Base-by-base conservation (phyloP, 2,888 invertebrate species). In the Platerodrilus igneus region DNA sequence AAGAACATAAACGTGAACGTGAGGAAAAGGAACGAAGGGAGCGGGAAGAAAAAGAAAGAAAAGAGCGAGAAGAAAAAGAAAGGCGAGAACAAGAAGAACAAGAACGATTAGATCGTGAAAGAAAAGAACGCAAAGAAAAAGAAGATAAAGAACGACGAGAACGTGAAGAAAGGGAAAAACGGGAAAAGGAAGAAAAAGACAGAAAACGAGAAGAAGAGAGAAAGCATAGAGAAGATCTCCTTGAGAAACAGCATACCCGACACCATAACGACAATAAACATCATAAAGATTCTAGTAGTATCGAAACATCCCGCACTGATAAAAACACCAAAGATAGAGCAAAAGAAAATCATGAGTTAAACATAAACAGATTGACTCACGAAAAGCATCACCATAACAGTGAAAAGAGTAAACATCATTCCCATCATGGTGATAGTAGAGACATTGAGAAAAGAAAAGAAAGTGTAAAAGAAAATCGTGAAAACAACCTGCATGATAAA, bases 401-500 rank as follows among this genome's bases (percentile, higher is more conserved):
- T 23, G 62, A 62, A 25, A 66, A 58, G 51, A 55, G 50, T 29
- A 56, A 55, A 42, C 58, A 62, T 29, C 62, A 62, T 37, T n/a
- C n/a, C n/a, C n/a, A n/a, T n/a, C n/a, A n/a, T n/a, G n/a, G n/a
- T n/a, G 39, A 55, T 23, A 75, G 76, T 13, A 57, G 54, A 39
- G 75, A 74, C 25, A 48, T 49, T 7, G 63, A 66, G 21, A 71
- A 72, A 56, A 59, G 67, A 33, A 67, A 65, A 52, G 69, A 71
- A 32, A 64, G 60, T 41, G 57, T 62, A 25, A 69, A 68, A 53
- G 77, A 78, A 51, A 62, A 70, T 45, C 60, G 69, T 43, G 67
- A 66, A 42, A 76, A 73, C 60, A 70, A 71, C 46, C 68, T 75
- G 21, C 61, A 62, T 40, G 76, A 75, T 23, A 77, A 75, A 64